Base-by-base conservation (phyloP, 2,797 vertebrate species). In the Pipistrellus pygmaeus region DNA sequence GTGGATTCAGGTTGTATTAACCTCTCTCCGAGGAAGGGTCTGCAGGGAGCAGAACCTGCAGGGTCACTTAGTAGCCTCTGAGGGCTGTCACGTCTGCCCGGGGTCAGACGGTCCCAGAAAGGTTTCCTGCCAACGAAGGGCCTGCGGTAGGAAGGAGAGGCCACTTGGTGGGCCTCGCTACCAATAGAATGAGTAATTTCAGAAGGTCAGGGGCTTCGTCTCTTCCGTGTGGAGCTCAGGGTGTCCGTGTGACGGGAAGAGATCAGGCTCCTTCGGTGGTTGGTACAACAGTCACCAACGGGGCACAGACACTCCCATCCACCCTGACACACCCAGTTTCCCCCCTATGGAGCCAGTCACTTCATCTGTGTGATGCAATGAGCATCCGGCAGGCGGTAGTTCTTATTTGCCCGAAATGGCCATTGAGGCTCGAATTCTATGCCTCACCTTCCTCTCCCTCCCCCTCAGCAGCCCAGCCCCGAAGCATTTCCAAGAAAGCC, bases 1-100 rank as follows among this genome's bases (percentile, higher is more conserved):
- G 60, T 69, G 95, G 73, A 18, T 35, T 75, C 41, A 69, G 20
- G 15, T 90, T 96, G 91, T 93, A n/a, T n/a, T n/a, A n/a, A n/a
- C n/a, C n/a, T n/a, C n/a, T n/a, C n/a, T 57, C 17, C 60, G 32
- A n/a, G 53, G 44, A 11, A 5, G 91, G 90, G 88, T 66, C n/a
- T 68, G 68, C 41, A 75, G 38, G 94, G 90, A 57, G 25, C 64
- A 53, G 51, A 53, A 88, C 25, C 32, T 69, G 14, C 44, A 69
- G 92, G 84, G 12, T 30, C 35, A 17, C 44, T 41, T 32, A 23
- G 53, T 20, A 15, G 48, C 85, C 35, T 88, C 41, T 7, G 27
- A 69, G 11, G 20, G 32, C 32, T 25, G 3, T 62, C 78, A 11
- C 64, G 4, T 85, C 93, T n/a, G 81, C 76, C 87, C 3, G 15